Percentiles rank a stretch among this genome's conserved stretches.
Conservation (phyloP, 2,113 vertebrate species). For the Pygoscelis adeliae region DNA sequence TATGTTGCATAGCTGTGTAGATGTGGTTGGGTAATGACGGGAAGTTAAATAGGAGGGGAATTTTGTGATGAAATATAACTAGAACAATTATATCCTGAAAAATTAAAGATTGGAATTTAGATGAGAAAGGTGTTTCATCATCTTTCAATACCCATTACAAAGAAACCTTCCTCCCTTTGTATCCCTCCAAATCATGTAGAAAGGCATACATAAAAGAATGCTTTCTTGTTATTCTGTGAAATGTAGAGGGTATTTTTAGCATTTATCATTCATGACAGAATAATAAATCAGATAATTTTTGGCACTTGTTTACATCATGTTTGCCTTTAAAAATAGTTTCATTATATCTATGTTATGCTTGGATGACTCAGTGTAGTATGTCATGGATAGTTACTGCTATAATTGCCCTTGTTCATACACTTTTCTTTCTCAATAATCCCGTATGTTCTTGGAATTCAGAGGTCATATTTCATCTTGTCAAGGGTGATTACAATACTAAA, state of each 20-base stretch:
- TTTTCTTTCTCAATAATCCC: constrained; percentile 67
- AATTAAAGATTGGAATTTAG: constrained; percentile 23
- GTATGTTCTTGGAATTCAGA: constrained; percentile 38
- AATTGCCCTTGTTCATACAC: constrained; percentile 64
- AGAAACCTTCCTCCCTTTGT: neutral
- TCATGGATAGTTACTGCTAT: constrained; percentile 50
- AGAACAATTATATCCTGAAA: neutral
- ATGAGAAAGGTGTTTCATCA: neutral
- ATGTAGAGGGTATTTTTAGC: neutral
- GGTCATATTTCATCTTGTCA: constrained; percentile 61
- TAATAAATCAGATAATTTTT: constrained; percentile 49
- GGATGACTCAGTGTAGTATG: neutral
- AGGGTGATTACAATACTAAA: neutral
- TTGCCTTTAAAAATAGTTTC: constrained; percentile 62
- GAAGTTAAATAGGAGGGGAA: neutral
- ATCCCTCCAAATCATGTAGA: neutral
- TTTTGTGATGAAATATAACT: neutral
- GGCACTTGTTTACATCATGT: constrained; percentile 36
- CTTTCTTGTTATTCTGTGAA: neutral
- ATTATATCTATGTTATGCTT: constrained; percentile 25
- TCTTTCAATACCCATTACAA: neutral
- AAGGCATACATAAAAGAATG: neutral
- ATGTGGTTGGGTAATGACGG: neutral
- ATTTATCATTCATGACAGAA: constrained; percentile 4
- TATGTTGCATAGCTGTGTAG: neutral